phyloP scores from a whole-genome alignment of 2,113 vertebrate genomes.

The Tachycineta bicolor region DNA sequence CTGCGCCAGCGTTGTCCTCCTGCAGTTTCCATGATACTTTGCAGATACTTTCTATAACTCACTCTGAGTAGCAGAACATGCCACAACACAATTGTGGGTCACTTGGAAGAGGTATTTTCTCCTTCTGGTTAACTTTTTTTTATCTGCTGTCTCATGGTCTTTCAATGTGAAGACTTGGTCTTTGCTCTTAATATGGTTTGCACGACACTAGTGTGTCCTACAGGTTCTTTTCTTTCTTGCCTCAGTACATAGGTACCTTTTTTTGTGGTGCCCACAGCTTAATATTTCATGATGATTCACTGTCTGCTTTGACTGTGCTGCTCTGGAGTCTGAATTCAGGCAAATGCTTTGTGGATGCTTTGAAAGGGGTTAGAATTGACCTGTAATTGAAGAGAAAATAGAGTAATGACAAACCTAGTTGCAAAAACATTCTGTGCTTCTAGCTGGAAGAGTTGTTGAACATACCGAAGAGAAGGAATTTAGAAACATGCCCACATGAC shows the following conservation, averaged over 20 bases:
- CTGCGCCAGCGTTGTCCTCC: rapidly evolving
- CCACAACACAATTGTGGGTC: neutral
- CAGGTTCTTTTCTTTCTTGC: neutral
- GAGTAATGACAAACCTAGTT: neutral
- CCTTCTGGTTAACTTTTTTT: neutral
- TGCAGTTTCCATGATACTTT: neutral
- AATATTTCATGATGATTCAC: neutral
- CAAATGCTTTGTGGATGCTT: neutral
- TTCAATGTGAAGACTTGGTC: neutral
- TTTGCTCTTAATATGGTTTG: neutral
- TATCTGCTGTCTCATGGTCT: neutral
- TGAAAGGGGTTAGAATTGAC: neutral
- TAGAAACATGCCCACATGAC: neutral
- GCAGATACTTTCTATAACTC: neutral
- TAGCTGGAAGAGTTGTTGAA: neutral
- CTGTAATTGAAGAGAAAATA: neutral
- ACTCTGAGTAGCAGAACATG: neutral
- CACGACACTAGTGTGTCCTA: neutral
- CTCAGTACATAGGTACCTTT: neutral
- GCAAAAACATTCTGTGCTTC: neutral
- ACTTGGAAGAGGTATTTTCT: neutral
- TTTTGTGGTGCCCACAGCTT: neutral
- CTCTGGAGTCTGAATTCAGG: neutral
- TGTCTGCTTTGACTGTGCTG: neutral
- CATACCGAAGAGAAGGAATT: neutral